A percentile compares a stretch with the other conserved stretches of the same genome.
phyloP scores from a whole-genome alignment of 2,797 vertebrate genomes.

The Limnodromus scolopaceus region DNA sequence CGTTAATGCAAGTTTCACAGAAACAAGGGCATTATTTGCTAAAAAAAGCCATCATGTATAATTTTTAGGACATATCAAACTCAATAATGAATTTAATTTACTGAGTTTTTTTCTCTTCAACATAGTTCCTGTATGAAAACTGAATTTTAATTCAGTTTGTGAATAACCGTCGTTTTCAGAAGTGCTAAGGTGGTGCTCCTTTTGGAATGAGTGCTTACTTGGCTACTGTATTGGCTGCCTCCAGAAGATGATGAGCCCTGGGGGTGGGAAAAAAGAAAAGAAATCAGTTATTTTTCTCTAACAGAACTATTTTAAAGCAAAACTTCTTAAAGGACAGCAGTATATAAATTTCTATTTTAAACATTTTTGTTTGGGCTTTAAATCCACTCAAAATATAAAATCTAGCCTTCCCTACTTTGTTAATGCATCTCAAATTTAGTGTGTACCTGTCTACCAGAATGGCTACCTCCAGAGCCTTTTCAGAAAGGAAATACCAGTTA shows the following conservation, averaged over 20 bases:
- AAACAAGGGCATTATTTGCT: background rate
- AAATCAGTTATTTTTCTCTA: background rate
- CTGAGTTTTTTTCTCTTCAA: background rate
- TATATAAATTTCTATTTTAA: background rate
- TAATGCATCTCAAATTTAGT: background rate
- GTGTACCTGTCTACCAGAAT: background rate
- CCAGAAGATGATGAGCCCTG: conserved; percentile 37
- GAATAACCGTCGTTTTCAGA: background rate
- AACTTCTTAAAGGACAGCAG: background rate
- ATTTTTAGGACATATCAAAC: background rate
- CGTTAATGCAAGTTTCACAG: background rate
- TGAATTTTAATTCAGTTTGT: background rate
- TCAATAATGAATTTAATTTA: background rate
- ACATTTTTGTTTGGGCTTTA: background rate
- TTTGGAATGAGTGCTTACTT: conserved; percentile 12
- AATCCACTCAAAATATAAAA: background rate
- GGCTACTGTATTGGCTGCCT: conserved; percentile 29
- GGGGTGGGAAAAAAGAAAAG: background rate
- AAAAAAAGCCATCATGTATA: background rate
- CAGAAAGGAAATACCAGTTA: background rate
- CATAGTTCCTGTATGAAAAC: background rate
- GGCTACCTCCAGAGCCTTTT: background rate
- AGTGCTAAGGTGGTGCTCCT: background rate
- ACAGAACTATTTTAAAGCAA: background rate
- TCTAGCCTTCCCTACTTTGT: background rate